Base-by-base conservation (phyloP, 2,888 invertebrate genomes). In the Sylvicola cinctus region DNA sequence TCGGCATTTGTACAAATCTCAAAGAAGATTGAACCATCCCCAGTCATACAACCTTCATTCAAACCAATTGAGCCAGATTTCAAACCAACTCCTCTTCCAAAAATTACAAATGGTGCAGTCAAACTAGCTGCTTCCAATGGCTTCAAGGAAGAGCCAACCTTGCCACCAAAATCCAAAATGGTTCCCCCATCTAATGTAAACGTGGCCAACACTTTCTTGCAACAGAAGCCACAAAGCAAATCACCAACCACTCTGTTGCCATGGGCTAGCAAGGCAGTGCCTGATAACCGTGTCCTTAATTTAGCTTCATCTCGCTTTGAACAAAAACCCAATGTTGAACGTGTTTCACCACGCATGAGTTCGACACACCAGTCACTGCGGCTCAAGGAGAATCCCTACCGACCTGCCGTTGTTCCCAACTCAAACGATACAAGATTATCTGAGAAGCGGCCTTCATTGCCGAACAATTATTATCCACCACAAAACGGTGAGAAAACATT, bases 1-100 rank as follows among this genome's bases (percentile, higher is more conserved):
- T 78, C 78, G 8, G 77, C 76, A 3, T 80, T 80, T 46, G 70
- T 72, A 42, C 78, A 58, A 2, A 63, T 61, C 38, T 56, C 44
- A 36, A 56, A 52, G 45, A 58, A 61, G 37, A 39, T 39, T 30
- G 39, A 40, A 8, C 43, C 43, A 6, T 41, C 39, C n/a, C n/a
- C n/a, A 31, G n/a, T 6, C 13, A n/a, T n/a, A n/a, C n/a, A n/a
- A n/a, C 39, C 26, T 15, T 46, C 48, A 31, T 52, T 48, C 39
- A 54, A 47, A 37, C 56, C 52, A 4, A 49, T 52, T 33, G 42
- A 23, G 30, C 36, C 37, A 11, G 36, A 36, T 28, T 7, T 33
- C 16, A 35, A 35, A 25, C 35, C 35, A 10, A 29, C 29, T 17
- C 37, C 35, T 17, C 28, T 37, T 17, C 32, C 34, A 8, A 16